Evolutionary conservation across 2,113 vertebrate genomes (phyloP).

Genomic region (Kryptolebias marmoratus): DNA sequence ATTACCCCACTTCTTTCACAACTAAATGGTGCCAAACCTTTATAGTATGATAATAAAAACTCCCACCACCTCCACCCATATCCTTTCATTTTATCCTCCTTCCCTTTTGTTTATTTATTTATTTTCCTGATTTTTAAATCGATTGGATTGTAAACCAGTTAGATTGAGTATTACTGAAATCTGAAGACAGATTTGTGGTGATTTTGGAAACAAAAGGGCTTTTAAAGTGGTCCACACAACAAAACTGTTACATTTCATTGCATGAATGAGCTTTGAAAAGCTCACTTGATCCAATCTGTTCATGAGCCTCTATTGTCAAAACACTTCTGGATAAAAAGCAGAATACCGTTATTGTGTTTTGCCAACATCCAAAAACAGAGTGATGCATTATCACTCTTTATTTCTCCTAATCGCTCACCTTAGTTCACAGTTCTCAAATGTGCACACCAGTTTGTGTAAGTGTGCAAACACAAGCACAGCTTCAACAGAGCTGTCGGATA

Average conservation of each 20-base stretch:
- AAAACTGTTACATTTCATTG: conserved; percentile 56
- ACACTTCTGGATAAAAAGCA: conserved; percentile 37
- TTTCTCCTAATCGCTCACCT: conserved; percentile 23
- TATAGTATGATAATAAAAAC: conserved; percentile 61
- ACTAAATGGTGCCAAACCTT: conserved; percentile 21
- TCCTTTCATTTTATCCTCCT: conserved; percentile 52
- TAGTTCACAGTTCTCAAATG: conserved; percentile 27
- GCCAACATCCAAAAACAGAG: conserved; percentile 39
- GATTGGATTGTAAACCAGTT: conserved; percentile 44
- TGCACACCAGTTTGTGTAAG: conserved; percentile 19
- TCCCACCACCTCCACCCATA: conserved; percentile 13
- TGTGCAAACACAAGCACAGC: conserved; percentile 8
- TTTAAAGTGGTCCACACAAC: conserved; percentile 57
- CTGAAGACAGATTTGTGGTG: conserved; percentile 65
- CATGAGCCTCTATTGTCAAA: conserved; percentile 58
- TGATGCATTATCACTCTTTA: conserved; percentile 17
- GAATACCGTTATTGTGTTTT: neutral
- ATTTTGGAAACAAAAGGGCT: conserved; percentile 48
- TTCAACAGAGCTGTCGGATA: conserved; percentile 38
- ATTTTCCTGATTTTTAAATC: conserved; percentile 38
- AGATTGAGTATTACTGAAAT: conserved; percentile 46
- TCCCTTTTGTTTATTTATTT: conserved; percentile 21
- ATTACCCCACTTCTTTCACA: conserved; percentile 24
- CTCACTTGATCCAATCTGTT: conserved; percentile 54
- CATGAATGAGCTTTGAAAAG: conserved; percentile 43